phyloP scores from a whole-genome alignment of 2,888 invertebrate genomes.

The Proisotoma minuta region DNA sequence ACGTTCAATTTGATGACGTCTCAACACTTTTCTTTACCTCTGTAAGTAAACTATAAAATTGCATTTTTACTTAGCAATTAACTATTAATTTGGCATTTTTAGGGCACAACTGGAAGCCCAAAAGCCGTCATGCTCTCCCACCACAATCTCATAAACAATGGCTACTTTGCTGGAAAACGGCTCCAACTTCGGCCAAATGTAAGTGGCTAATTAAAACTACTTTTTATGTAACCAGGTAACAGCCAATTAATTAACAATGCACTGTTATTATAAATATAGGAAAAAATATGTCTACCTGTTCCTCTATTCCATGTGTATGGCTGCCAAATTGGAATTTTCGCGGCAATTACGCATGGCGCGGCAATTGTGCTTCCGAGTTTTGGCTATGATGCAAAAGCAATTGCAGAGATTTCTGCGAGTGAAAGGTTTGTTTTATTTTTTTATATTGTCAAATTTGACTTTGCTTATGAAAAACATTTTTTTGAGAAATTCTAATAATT shows the following conservation, averaged over 20 bases:
- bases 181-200: constrained; percentile 53
- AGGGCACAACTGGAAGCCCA: constrained; percentile 74
- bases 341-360: constrained; percentile 58
- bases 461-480: not conserved
- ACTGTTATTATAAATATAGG: constrained; percentile 36
- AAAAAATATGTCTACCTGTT: constrained; percentile 57
- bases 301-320: constrained; percentile 81
- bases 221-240: not conserved
- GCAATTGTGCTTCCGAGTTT: constrained; percentile 61
- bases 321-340: constrained; percentile 60
- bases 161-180: constrained; percentile 59
- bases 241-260: not conserved
- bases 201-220: not conserved
- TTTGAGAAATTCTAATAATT: no score
- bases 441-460: not conserved
- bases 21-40: constrained; percentile 34
- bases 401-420: constrained; percentile 52
- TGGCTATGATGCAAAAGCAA: constrained; percentile 61
- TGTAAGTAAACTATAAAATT: constrained; percentile 11
- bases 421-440: constrained; percentile 58
- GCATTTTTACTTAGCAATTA: not conserved
- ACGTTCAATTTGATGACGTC: constrained; percentile 37
- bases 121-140: constrained; percentile 72
- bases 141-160: constrained; percentile 70
- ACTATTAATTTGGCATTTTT: not conserved